Conservation (phyloP, 2,113 vertebrate genomes). For the Sorex araneus region DNA sequence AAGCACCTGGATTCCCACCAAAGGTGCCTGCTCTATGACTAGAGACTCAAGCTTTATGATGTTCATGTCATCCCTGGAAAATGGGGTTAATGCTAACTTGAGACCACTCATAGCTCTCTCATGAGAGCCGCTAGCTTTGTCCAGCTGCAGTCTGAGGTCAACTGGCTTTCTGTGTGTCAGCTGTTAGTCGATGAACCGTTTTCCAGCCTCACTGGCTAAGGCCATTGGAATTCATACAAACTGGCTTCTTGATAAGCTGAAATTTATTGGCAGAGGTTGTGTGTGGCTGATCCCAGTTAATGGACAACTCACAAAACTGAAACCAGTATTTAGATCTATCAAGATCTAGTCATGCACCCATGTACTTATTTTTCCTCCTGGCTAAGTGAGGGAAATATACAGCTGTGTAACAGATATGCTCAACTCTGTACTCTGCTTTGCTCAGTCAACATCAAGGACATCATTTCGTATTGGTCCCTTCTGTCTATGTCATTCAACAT, state of each 20-base stretch:
- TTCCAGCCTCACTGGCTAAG: neutral
- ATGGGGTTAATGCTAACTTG: accelerated
- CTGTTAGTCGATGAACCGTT: neutral
- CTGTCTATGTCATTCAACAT: neutral
- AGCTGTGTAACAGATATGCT: neutral
- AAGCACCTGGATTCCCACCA: neutral
- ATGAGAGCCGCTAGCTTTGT: neutral
- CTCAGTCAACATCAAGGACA: neutral
- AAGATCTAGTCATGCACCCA: too few relatives aligned
- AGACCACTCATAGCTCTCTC: neutral
- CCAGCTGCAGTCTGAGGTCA: neutral
- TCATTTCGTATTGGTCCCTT: neutral
- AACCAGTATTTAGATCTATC: neutral
- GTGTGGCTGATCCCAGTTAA: neutral
- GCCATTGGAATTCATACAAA: neutral
- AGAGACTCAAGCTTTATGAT: neutral
- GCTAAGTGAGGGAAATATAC: neutral
- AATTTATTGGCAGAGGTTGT: neutral
- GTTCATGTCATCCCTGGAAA: neutral
- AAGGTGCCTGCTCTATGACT: accelerated
- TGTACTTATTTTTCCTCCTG: neutral
- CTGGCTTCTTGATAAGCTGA: neutral
- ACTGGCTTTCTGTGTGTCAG: neutral
- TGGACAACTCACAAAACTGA: neutral
- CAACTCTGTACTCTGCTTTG: neutral